Conservation (phyloP, 2,888 invertebrate genomes). For the Euplagia quadripunctaria region DNA sequence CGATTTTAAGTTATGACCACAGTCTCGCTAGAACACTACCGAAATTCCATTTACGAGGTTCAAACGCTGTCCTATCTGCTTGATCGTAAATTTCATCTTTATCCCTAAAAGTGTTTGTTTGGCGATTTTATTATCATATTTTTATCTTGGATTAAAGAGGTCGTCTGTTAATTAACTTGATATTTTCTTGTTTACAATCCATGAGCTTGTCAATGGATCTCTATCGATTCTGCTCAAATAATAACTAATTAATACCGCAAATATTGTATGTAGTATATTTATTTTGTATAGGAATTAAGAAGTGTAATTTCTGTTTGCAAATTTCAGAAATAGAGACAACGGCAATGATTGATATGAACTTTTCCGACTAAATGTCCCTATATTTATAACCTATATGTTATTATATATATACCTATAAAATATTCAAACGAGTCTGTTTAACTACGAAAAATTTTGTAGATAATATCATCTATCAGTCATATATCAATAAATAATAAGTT, state of each 20-base stretch:
- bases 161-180: neutral
- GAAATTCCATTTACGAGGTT: slow-evolving; percentile 49
- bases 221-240: neutral
- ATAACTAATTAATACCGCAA: neutral
- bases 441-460: too few relatives aligned
- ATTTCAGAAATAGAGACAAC: too few relatives aligned
- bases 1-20: slow-evolving; percentile 35
- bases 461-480: too few relatives aligned
- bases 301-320: neutral
- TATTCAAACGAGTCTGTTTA: too few relatives aligned
- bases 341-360: too few relatives aligned
- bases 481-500: too few relatives aligned
- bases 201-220: neutral
- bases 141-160: slow-evolving; percentile 15
- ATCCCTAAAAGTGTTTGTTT: slow-evolving; percentile 43
- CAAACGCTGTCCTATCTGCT: slow-evolving; percentile 44
- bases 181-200: neutral
- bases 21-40: slow-evolving; percentile 39
- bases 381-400: too few relatives aligned
- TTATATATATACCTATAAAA: too few relatives aligned
- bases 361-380: too few relatives aligned
- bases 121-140: slow-evolving; percentile 35
- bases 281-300: neutral
- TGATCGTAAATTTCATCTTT: slow-evolving; percentile 50
- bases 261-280: neutral